A percentile compares a stretch with the other conserved stretches of the same genome.
These are phyloP conservation scores for Zapornia atra DNA, from an alignment of 2,113 vertebrate genomes.

Conservation along the genomic window DNA sequence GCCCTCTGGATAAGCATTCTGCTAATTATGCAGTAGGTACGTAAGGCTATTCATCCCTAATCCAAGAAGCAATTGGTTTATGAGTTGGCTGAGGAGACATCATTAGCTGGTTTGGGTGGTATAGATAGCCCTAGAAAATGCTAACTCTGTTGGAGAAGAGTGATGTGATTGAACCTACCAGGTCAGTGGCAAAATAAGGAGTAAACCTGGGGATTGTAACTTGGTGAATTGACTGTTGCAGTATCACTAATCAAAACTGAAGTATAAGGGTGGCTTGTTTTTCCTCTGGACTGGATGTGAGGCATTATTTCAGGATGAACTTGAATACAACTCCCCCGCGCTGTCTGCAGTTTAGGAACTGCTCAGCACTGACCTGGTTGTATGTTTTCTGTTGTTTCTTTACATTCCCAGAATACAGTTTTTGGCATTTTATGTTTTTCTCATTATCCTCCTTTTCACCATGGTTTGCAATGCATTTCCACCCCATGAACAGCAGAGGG, in stretches of 20 bases:
- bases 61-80: neutral
- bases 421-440: conserved; percentile 9
- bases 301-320: neutral
- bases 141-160: neutral
- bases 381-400: conserved; percentile 12
- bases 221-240: neutral
- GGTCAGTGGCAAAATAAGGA: neutral
- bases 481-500: conserved; percentile 38
- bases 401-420: conserved; percentile 25
- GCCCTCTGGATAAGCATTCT: neutral
- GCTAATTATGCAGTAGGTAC: neutral
- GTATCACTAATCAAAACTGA: neutral
- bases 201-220: neutral
- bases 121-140: neutral
- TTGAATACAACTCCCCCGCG: neutral
- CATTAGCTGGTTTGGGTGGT: neutral
- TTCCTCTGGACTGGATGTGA: neutral
- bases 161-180: neutral
- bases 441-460: neutral
- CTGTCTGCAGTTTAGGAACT: neutral
- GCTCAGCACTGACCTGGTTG: neutral
- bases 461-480: neutral
- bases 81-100: neutral
- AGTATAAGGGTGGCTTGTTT: neutral
- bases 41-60: neutral